Conservation (phyloP, 2,113 vertebrate genomes). For the Sorex araneus region DNA sequence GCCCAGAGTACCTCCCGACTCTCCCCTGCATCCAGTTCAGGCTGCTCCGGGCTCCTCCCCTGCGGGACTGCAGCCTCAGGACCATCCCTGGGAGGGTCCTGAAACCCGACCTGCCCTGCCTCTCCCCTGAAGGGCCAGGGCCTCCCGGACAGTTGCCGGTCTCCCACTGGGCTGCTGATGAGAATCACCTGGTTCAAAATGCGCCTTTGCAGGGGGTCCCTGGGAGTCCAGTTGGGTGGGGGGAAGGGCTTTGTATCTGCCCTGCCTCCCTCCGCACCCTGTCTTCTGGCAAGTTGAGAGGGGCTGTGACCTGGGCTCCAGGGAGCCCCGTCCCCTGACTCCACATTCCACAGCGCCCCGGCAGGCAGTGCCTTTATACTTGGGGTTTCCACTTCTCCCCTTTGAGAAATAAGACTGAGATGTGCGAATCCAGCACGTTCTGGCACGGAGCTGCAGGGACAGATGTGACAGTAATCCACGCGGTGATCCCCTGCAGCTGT, state of each 20-base stretch:
- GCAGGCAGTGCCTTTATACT: not conserved
- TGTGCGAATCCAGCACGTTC: not conserved
- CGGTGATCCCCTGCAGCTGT: not conserved
- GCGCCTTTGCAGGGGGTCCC: not conserved
- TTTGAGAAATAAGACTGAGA: slow-evolving; percentile 32
- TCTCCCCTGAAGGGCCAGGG: not conserved
- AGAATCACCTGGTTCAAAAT: slow-evolving; percentile 14
- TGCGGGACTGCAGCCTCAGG: not conserved
- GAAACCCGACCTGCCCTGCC: slow-evolving; percentile 1
- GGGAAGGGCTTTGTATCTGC: not conserved
- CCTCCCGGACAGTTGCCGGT: not conserved
- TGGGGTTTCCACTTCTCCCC: not conserved
- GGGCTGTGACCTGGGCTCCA: slow-evolving; percentile 15
- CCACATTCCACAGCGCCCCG: not conserved
- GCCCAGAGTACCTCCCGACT: not conserved
- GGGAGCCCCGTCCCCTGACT: not conserved
- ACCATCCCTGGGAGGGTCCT: not conserved
- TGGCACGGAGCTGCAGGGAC: not conserved
- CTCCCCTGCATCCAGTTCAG: too few relatives aligned
- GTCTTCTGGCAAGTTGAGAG: not conserved
- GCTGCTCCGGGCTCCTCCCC: not conserved
- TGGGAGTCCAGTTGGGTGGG: not conserved
- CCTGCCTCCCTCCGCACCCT: not conserved
- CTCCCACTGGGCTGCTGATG: slow-evolving; percentile 23
- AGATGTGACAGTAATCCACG: not conserved